Conservation (phyloP, 2,797 vertebrate genomes). For the Aselliscus stoliczkanus region DNA sequence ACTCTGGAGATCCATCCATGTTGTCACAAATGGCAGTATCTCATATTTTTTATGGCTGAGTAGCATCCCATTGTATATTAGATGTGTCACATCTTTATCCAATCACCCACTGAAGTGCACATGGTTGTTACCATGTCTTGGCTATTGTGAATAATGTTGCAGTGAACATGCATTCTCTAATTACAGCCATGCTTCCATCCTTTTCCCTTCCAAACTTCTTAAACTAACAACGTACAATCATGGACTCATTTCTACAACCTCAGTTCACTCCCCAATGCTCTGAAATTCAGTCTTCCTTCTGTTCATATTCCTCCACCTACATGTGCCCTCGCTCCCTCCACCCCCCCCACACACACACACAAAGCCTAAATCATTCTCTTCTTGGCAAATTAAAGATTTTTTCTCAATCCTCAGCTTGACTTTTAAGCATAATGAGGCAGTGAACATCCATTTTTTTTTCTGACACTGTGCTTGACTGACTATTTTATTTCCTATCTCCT, state of each 20-base stretch:
- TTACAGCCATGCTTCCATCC: not conserved
- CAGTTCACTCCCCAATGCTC: not conserved
- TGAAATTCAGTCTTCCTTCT: not conserved
- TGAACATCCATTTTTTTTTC: not conserved
- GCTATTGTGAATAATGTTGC: not conserved
- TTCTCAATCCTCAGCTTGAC: not conserved
- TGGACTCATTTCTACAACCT: not conserved
- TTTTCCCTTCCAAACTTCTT: not conserved
- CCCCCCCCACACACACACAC: too few species aligned
- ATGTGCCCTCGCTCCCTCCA: fast-evolving
- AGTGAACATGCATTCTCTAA: not conserved
- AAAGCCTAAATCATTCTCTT: not conserved
- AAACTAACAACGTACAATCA: not conserved
- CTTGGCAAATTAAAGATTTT: not conserved
- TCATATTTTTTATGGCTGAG: not conserved
- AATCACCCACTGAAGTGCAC: not conserved
- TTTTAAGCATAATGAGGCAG: not conserved
- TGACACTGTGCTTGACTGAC: not conserved
- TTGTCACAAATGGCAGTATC: not conserved
- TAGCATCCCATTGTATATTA: not conserved
- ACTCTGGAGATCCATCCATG: not conserved
- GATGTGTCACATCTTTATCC: not conserved
- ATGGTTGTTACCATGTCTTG: not conserved
- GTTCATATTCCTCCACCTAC: not conserved
- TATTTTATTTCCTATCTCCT: not conserved